Base-by-base conservation (phyloP, 2,797 vertebrate species). In the Nyctibius grandis region DNA sequence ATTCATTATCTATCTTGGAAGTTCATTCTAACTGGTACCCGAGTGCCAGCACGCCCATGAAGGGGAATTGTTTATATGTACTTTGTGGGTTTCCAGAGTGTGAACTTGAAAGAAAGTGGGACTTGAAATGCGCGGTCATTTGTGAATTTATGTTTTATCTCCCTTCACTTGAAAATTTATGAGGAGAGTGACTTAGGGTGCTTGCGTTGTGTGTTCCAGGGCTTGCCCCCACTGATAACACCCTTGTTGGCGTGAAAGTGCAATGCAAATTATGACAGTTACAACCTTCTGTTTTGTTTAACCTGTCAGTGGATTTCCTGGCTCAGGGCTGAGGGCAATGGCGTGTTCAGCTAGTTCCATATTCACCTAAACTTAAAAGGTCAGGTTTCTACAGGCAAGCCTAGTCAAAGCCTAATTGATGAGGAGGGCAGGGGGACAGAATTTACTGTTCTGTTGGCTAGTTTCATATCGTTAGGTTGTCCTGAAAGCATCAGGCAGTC, bases 401-500 rank as follows among this genome's bases (percentile, higher is more conserved):
- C 98, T 98, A 98, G 98, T 98, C 98, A 98, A 97, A 98, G 98
- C 98, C 97, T 98, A 98, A 98, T 98, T 98, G 98, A 98, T 98
- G 98, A 98, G 98, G 98, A 98, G 98, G 97, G 97, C 97, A 98
- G 97, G 96, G 97, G 98, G 98, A 98, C 97, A 98, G 98, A 98
- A 98, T 98, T 98, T 98, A 98, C 98, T 98, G 98, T 98, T 98
- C 98, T 98, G 98, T 98, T 98, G 96, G 98, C 98, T 98, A 98
- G 98, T 98, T 98, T 98, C 98, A 97, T 98, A 98, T 98, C 96
- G 98, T 98, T 99, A 98, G 98, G 98, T 98, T 98, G 98, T 98
- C 98, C 98, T 98, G 98, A 99, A 98, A 99, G 98, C 98, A 98
- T 99, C 98, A 98, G 98, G 98, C 98, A 98, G 98, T 97, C 98